Evolutionary conservation across 30 jellyfish, hydroid and myxozoan species (phyloP).

Genomic region (Hydractinia symbiolongicarpus): DNA sequence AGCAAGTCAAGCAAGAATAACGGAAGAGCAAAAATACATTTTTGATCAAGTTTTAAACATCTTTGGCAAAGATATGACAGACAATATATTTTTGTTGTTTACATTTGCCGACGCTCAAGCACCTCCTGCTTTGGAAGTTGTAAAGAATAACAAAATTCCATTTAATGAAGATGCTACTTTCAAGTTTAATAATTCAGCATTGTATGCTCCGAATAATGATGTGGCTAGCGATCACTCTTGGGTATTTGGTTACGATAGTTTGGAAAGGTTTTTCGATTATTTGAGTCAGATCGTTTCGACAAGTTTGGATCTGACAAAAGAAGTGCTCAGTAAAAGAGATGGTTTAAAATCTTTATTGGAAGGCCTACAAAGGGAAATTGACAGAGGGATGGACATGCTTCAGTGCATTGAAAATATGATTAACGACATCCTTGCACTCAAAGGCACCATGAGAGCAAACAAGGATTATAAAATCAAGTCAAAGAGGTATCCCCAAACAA

Average conservation of each 20-base stretch:
- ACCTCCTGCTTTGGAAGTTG: constrained; percentile 17
- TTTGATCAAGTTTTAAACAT: constrained; percentile 1
- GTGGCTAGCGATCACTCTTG: background rate
- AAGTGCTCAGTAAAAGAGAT: background rate
- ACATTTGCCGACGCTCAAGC: constrained; percentile 13
- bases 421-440: background rate
- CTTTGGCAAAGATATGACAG: constrained; percentile 6
- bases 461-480: background rate
- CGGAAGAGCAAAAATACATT: constrained; percentile 3
- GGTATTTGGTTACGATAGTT: background rate
- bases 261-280: background rate
- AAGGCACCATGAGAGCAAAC: constrained; percentile 15
- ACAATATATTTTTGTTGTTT: background rate
- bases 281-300: background rate
- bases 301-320: background rate
- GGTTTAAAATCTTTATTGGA: background rate
- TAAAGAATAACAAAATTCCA: background rate
- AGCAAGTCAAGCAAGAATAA: constrained; percentile 8
- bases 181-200: constrained; percentile 10
- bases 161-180: background rate
- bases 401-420: constrained; percentile 4
- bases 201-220: background rate
- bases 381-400: constrained; percentile 16
- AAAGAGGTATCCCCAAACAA: constrained; percentile 3
- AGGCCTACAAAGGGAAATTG: background rate